Percentiles rank a stretch among this genome's conserved stretches.
Conservation (phyloP, 2,797 vertebrate species). For the Setipinna tenuifilis region DNA sequence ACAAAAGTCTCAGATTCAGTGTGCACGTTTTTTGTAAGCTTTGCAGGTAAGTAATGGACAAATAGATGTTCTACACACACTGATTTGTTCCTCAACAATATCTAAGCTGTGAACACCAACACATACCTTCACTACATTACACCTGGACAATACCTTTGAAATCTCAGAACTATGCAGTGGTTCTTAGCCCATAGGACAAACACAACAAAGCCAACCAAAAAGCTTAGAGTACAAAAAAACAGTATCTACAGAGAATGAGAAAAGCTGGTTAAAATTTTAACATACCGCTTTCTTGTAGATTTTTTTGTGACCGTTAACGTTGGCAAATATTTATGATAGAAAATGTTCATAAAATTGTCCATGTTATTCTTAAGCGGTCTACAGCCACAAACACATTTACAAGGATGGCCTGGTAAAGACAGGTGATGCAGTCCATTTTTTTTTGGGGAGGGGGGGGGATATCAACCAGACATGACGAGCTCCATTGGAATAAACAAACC, state of each 20-base stretch:
- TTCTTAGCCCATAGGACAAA: conserved; percentile 11
- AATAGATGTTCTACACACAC: not conserved
- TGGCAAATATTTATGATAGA: conserved; percentile 90
- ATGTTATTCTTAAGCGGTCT: conserved; percentile 89
- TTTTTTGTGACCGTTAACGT: conserved; percentile 87
- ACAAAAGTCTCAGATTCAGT: not conserved
- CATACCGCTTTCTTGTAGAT: conserved; percentile 96
- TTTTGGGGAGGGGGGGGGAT: conserved; percentile 45
- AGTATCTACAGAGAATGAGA: conserved; percentile 82
- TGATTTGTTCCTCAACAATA: not conserved
- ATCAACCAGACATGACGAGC: conserved; percentile 64
- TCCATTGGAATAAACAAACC: conserved; percentile 58
- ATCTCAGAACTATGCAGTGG: conserved; percentile 31
- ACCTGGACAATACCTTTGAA: not conserved
- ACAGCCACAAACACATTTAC: conserved; percentile 83
- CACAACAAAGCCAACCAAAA: conserved; percentile 27
- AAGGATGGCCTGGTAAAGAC: conserved; percentile 83
- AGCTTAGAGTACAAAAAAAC: conserved; percentile 68
- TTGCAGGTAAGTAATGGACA: not conserved
- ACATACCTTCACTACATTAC: conserved; percentile 4
- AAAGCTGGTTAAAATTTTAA: conserved; percentile 92
- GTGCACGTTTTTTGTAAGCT: not conserved
- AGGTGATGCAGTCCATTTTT: conserved; percentile 77
- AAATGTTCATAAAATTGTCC: conserved; percentile 96
- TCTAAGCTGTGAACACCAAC: not conserved